These are phyloP conservation scores for human DNA, from an alignment of 2,113 vertebrate genomes.

Conservation along the genomic window DNA sequence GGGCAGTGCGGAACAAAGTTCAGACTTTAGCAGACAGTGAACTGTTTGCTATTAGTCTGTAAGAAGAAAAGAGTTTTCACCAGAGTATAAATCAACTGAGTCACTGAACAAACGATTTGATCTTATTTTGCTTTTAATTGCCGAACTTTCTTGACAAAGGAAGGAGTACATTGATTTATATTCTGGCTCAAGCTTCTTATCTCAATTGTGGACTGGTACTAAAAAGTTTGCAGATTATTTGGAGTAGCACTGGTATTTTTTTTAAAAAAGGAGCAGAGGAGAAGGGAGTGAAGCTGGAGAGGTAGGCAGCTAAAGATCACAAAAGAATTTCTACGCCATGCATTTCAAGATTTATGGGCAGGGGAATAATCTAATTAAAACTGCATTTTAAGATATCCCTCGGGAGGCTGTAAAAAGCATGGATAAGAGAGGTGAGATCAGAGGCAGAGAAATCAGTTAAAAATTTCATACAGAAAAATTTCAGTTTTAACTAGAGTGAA, in stretches of 20 bases:
- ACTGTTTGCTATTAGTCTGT: background rate
- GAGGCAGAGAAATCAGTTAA: background rate
- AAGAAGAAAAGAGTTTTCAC: background rate
- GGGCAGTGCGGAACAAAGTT: background rate
- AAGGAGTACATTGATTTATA: conserved; percentile 14
- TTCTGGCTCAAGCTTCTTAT: background rate
- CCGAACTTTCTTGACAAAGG: conserved; percentile 14
- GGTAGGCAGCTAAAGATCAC: background rate
- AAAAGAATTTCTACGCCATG: background rate
- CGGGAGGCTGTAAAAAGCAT: background rate
- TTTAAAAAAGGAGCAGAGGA: background rate
- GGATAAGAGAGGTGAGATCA: background rate
- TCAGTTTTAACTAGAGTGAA: background rate
- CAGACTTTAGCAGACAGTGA: background rate
- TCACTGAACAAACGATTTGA: background rate
- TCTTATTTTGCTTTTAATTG: conserved; percentile 55
- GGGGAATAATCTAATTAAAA: background rate
- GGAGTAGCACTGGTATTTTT: background rate
- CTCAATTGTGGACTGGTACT: background rate
- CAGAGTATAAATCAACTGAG: background rate
- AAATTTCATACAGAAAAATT: background rate
- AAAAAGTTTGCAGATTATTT: background rate
- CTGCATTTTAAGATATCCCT: background rate
- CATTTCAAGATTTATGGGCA: conserved; percentile 13
- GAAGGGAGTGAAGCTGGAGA: background rate